These are phyloP conservation scores for Crypturellus tataupa DNA, from an alignment of 2,797 vertebrate species.

Conservation along the genomic window DNA sequence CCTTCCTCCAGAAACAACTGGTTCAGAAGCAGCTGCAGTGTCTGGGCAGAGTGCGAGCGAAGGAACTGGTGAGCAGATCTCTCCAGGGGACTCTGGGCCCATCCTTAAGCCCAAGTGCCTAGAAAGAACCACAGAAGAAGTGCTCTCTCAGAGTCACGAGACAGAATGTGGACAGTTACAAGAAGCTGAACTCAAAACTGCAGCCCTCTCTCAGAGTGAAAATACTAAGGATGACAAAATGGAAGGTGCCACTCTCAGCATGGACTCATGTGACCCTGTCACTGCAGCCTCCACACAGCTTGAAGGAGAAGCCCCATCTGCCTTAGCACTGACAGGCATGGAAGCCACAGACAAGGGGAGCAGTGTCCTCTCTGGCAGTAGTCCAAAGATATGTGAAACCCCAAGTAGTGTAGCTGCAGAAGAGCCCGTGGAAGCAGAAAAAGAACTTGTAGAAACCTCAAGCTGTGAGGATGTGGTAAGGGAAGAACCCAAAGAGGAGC, in stretches of 20 bases:
- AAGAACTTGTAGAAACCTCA: neutral
- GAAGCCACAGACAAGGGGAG: constrained; percentile 12
- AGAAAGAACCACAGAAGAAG: constrained; percentile 67
- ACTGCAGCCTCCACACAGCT: neutral
- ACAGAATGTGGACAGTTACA: neutral
- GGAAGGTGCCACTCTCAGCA: neutral
- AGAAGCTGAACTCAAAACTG: neutral
- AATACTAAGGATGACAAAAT: no score
- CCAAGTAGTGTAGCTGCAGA: constrained; percentile 1
- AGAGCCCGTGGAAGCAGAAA: neutral
- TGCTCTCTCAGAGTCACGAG: constrained; percentile 17
- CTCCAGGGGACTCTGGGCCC: neutral
- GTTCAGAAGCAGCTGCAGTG: constrained; percentile 51
- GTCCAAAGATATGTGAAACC: constrained; percentile 5
- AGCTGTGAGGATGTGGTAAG: neutral
- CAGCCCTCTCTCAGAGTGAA: neutral
- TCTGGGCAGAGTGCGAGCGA: neutral
- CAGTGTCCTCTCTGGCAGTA: neutral
- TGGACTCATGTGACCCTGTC: neutral
- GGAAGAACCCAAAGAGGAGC: neutral
- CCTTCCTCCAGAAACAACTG: neutral
- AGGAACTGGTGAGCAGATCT: constrained; percentile 23
- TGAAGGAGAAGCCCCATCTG: neutral
- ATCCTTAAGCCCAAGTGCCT: constrained; percentile 34
- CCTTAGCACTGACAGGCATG: neutral